phyloP scores from a whole-genome alignment of 2,113 vertebrate species.

The Calonectris borealis region DNA sequence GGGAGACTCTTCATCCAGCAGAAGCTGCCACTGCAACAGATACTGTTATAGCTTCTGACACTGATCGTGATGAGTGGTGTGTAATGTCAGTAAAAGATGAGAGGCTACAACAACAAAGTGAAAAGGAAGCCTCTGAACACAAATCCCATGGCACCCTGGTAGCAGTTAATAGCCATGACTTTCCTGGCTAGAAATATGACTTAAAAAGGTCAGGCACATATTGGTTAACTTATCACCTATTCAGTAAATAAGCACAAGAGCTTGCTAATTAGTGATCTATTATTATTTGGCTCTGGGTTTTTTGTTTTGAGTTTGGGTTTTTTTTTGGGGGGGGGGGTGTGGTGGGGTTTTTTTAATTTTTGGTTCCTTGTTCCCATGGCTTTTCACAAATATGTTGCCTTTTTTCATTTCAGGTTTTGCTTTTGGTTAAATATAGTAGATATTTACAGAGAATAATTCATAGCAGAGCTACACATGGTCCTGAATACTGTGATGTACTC shows the following conservation, averaged over 20 bases:
- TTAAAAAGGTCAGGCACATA: not conserved
- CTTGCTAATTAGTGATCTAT: not conserved
- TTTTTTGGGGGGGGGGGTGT: too few species aligned
- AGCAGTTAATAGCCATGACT: conserved; percentile 52
- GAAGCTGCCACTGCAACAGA: conserved; percentile 64
- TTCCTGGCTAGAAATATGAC: conserved; percentile 15
- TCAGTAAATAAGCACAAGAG: not conserved
- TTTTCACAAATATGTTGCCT: not conserved
- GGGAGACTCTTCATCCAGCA: conserved; percentile 53
- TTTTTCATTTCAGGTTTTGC: not conserved
- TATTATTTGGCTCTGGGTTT: not conserved
- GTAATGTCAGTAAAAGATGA: conserved; percentile 61
- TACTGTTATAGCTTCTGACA: conserved; percentile 70
- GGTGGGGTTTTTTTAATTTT: not conserved
- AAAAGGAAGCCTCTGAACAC: conserved; percentile 57
- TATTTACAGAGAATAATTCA: conserved; percentile 49
- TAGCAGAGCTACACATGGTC: not conserved
- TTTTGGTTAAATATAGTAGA: conserved; percentile 2
- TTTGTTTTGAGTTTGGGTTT: not conserved
- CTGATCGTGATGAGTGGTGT: conserved; percentile 62
- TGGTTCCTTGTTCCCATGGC: not conserved
- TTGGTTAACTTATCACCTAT: not conserved
- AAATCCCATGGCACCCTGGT: conserved; percentile 29
- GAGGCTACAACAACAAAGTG: conserved; percentile 56
- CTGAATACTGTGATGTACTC: not conserved